These are phyloP conservation scores for Paramormyrops hopkinsi DNA, from an alignment of 2,797 vertebrate species.

Conservation along the genomic window DNA sequence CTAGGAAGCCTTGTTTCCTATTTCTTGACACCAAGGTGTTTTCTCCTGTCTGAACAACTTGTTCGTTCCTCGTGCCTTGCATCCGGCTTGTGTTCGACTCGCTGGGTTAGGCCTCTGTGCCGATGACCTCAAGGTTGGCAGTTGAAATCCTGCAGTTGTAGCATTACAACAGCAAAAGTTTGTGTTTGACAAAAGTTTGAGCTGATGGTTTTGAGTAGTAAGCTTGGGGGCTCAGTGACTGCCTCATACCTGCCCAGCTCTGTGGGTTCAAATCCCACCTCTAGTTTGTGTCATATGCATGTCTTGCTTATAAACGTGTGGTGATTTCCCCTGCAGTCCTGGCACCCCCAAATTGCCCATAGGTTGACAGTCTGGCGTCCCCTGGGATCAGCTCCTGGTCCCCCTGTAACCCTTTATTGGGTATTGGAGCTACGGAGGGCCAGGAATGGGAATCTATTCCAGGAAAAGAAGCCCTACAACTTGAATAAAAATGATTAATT, in stretches of 20 bases:
- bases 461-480: neutral
- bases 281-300: neutral
- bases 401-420: neutral
- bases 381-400: neutral
- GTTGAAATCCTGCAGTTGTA: neutral
- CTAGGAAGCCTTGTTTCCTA: neutral
- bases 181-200: neutral
- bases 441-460: neutral
- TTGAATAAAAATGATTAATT: neutral
- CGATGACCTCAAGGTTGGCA: neutral
- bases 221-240: neutral
- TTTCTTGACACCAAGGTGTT: neutral
- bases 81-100: neutral
- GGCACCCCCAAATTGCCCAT: neutral
- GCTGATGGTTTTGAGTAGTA: neutral
- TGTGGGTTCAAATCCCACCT: neutral
- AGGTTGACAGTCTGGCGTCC: neutral
- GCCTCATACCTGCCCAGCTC: neutral
- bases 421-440: neutral
- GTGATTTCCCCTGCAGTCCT: neutral
- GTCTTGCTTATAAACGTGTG: neutral
- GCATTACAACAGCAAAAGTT: neutral
- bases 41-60: neutral
- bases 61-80: neutral
- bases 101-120: neutral